Percentiles rank a stretch among this genome's conserved stretches.
phyloP scores from a whole-genome alignment of 2,113 vertebrate genomes.

The Crotalus viridis region DNA sequence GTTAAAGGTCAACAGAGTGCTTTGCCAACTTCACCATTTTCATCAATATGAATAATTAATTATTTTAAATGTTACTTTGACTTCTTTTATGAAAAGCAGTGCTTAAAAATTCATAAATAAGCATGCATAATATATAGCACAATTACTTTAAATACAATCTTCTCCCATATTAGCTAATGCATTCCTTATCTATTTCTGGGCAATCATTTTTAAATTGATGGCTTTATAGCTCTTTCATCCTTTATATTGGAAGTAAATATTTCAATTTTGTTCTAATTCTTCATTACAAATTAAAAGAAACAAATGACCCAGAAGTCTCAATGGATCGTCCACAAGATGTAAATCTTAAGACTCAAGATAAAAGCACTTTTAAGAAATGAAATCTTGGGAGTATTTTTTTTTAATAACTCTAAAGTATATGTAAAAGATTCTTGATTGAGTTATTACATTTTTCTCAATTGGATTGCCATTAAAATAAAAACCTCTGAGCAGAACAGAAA shows the following conservation, averaged over 20 bases:
- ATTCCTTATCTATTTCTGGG: slow-evolving; percentile 53
- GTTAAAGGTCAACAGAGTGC: slow-evolving; percentile 43
- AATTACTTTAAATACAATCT: slow-evolving; percentile 63
- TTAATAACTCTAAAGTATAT: slow-evolving; percentile 24
- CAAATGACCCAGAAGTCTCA: slow-evolving; percentile 31
- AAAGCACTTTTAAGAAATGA: slow-evolving; percentile 21
- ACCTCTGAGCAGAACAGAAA: neutral
- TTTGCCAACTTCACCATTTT: slow-evolving; percentile 61
- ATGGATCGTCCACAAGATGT: slow-evolving; percentile 16
- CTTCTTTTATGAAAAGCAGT: slow-evolving; percentile 64
- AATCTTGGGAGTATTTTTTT: slow-evolving; percentile 36
- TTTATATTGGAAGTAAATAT: slow-evolving; percentile 35
- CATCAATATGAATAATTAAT: slow-evolving; percentile 67
- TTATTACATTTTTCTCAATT: neutral
- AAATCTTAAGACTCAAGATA: slow-evolving; percentile 33
- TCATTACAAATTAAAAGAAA: slow-evolving; percentile 46
- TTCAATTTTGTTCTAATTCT: slow-evolving; percentile 51
- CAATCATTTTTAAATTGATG: slow-evolving; percentile 58
- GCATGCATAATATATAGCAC: slow-evolving; percentile 58
- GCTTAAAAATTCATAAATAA: slow-evolving; percentile 72
- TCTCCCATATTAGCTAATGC: slow-evolving; percentile 49
- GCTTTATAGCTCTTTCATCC: slow-evolving; percentile 46
- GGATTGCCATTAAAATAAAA: slow-evolving; percentile 28
- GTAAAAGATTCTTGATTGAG: slow-evolving; percentile 26
- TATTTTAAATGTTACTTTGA: slow-evolving; percentile 65